These are phyloP conservation scores for Metaphire vulgaris DNA, from an alignment of 1,140 invertebrate species.

Conservation along the genomic window DNA sequence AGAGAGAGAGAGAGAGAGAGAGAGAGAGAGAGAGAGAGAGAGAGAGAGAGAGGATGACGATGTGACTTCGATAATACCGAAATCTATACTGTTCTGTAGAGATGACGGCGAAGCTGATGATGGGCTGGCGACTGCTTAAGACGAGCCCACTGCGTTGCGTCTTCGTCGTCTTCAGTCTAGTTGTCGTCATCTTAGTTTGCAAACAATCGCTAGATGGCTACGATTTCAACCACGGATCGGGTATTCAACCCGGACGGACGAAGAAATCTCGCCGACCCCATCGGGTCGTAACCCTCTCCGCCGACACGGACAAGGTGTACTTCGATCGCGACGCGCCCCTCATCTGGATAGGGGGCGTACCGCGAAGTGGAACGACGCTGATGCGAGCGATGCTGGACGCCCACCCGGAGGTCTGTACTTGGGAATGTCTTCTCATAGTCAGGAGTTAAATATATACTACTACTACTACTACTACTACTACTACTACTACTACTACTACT, in stretches of 20 bases:
- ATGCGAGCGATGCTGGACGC: conserved; percentile 96
- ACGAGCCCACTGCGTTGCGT: neutral
- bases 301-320: no score
- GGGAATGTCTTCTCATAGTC: no score
- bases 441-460: no score
- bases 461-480: no score
- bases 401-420: conserved; percentile 89
- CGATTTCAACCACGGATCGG: neutral
- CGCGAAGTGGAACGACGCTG: conserved; percentile 87
- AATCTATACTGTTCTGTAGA: no score
- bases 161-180: neutral
- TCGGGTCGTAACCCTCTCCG: no score
- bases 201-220: neutral
- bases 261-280: no score
- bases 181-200: neutral
- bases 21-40: conserved; percentile 18
- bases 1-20: conserved; percentile 13
- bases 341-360: conserved; percentile 92
- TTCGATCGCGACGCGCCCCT: conserved; percentile 73
- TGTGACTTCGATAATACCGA: neutral
- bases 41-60: neutral
- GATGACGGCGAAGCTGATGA: neutral
- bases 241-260: no score
- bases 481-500: no score
- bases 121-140: neutral